Base-by-base conservation (phyloP, 2,797 vertebrate species). In the Coluber constrictor region DNA sequence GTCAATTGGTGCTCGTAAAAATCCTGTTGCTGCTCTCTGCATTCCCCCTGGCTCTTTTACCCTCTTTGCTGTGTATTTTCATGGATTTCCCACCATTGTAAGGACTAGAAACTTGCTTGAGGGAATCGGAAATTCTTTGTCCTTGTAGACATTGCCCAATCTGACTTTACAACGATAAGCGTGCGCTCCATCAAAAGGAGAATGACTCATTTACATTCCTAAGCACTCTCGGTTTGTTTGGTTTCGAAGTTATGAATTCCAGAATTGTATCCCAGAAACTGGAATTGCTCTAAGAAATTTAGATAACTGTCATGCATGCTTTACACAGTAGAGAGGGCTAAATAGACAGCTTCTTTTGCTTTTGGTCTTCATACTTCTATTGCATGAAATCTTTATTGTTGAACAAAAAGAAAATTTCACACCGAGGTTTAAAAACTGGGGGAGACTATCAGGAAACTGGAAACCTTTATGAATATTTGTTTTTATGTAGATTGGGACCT, bases 401-500 rank as follows among this genome's bases (percentile, higher is more conserved):
- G 16, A 29, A 43, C n/a, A 88, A n/a, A 20, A 37, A 59, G 15
- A 91, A 32, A n/a, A 6, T 37, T 55, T 61, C 55, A 83, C 29
- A 16, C 16, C 3, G 5, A 20, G 23, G 25, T 12, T 56, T 55
- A 66, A 91, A 63, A 23, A 18, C 37, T 9, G 20, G 37, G 54
- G 83, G 66, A 2, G 15, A 3, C 3, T 0, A 83, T 43, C 32
- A 11, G 74, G 37, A 79, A 37, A 74, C 18, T 0, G 18, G 32
- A 79, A 13, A 86, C 55, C 18, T 93, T 57, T 87, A 15, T 93
- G 32, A 16, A 25, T 93, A 61, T 59, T 92, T 95, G 2, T 95
- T 96, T 91, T 93, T 90, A 93, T 96, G 86, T 97, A 99, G 99
- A 99, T 95, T 99, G 99, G 99, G 99, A 99, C 98, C 98, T 99